Evolutionary conservation across 1,140 invertebrate species (phyloP).

Genomic region (Bicyclus anynana): DNA sequence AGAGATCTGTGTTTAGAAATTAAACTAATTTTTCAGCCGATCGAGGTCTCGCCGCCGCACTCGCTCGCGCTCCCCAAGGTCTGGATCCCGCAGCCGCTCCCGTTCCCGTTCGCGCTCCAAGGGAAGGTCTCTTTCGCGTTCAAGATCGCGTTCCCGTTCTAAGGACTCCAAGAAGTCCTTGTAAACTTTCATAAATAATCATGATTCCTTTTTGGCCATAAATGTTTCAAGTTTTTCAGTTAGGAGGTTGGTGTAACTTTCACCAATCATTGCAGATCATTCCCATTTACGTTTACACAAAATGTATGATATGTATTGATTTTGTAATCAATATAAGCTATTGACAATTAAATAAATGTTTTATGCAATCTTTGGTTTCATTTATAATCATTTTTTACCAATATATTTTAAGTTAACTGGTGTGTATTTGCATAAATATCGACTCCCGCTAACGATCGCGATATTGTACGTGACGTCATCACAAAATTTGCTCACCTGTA

Average conservation of each 20-base stretch:
- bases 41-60: conserved; percentile 61
- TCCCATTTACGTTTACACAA: conserved; percentile 34
- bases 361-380: conserved; percentile 21
- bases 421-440: too few species aligned
- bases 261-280: conserved; percentile 32
- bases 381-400: neutral
- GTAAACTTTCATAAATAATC: conserved; percentile 32
- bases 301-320: conserved; percentile 41
- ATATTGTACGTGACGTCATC: too few species aligned
- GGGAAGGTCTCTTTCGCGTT: conserved; percentile 62
- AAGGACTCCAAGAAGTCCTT: conserved; percentile 72
- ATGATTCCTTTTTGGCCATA: conserved; percentile 22
- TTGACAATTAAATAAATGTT: conserved; percentile 33
- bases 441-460: too few species aligned
- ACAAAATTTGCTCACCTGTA: too few species aligned
- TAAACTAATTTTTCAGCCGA: conserved; percentile 38
- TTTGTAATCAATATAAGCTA: conserved; percentile 42
- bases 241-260: conserved; percentile 17
- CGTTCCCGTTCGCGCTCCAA: conserved; percentile 66
- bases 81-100: conserved; percentile 59
- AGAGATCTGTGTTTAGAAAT: neutral
- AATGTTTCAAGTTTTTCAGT: conserved; percentile 22
- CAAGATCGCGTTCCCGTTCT: conserved; percentile 65
- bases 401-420: too few species aligned
- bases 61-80: conserved; percentile 59